Conservation (phyloP, 2,888 invertebrate genomes). For the Carpatolechia fugitivella region DNA sequence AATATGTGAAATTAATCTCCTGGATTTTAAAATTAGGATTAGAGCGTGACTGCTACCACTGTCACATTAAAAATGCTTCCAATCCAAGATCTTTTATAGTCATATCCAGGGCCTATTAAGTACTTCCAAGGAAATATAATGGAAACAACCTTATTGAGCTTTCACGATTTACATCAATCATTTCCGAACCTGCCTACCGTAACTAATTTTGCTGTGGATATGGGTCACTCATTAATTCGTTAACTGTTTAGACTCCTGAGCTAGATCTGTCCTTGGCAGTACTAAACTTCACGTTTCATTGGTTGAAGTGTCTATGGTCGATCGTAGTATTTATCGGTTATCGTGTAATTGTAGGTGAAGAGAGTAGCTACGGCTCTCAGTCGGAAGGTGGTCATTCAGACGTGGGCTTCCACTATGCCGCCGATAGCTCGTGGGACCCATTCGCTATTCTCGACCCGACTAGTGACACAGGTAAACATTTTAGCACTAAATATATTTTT, state of each 20-base stretch:
- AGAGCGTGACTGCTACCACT: no score
- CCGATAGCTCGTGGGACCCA: slow-evolving; percentile 83
- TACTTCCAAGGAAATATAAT: slow-evolving; percentile 1
- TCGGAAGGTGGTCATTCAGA: slow-evolving; percentile 82
- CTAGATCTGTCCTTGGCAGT: slow-evolving; percentile 6
- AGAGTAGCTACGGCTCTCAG: slow-evolving; percentile 91
- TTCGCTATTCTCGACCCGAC: slow-evolving; percentile 87
- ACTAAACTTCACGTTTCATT: background rate
- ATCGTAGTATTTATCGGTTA: background rate
- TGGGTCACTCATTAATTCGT: background rate
- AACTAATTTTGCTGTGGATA: background rate
- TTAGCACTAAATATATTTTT: background rate
- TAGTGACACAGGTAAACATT: slow-evolving; percentile 85
- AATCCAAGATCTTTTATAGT: no score
- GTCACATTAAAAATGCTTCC: no score
- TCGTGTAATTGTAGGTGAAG: slow-evolving; percentile 73
- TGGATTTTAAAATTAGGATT: no score
- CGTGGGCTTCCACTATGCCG: slow-evolving; percentile 68
- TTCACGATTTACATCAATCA: background rate
- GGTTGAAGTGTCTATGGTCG: background rate
- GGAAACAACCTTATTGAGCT: background rate
- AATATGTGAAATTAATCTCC: no score
- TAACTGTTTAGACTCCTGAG: background rate
- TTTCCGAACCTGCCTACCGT: background rate
- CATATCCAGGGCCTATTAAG: background rate